Conservation (phyloP, 2,113 vertebrate species). For the Asarcornis scutulata region DNA sequence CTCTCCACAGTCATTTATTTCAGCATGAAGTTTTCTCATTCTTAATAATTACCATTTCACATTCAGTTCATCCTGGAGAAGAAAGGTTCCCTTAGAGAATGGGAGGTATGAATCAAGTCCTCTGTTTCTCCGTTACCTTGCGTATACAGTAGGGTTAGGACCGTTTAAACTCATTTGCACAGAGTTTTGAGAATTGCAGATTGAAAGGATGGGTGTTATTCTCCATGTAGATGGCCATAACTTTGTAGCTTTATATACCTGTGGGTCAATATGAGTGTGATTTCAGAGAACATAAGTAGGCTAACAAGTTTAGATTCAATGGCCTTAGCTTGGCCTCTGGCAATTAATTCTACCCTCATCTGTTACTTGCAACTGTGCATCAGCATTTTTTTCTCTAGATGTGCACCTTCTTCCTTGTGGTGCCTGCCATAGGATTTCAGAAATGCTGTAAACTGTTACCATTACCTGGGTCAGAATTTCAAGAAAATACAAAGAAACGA, state of each 20-base stretch:
- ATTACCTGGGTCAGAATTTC: not conserved
- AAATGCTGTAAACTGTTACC: not conserved
- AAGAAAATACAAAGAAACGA: not conserved
- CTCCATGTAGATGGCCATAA: not conserved
- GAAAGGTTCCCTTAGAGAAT: not conserved
- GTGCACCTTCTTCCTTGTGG: not conserved
- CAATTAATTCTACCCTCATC: not conserved
- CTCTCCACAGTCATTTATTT: not conserved
- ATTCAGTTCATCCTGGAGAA: not conserved
- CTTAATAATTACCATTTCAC: not conserved
- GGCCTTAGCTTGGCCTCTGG: not conserved
- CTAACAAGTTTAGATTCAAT: not conserved
- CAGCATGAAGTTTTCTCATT: not conserved
- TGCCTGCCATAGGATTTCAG: not conserved
- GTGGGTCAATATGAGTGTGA: not conserved
- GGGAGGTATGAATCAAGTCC: not conserved
- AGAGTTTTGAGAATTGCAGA: not conserved
- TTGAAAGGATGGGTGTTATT: not conserved
- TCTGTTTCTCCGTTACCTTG: not conserved
- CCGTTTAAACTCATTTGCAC: not conserved
- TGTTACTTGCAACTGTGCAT: not conserved
- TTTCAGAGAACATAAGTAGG: not conserved
- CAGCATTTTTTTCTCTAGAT: accelerated
- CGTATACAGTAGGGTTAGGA: not conserved
- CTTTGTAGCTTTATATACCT: not conserved